Conservation (phyloP, 2,797 vertebrate species). For the Mus minutoides region DNA sequence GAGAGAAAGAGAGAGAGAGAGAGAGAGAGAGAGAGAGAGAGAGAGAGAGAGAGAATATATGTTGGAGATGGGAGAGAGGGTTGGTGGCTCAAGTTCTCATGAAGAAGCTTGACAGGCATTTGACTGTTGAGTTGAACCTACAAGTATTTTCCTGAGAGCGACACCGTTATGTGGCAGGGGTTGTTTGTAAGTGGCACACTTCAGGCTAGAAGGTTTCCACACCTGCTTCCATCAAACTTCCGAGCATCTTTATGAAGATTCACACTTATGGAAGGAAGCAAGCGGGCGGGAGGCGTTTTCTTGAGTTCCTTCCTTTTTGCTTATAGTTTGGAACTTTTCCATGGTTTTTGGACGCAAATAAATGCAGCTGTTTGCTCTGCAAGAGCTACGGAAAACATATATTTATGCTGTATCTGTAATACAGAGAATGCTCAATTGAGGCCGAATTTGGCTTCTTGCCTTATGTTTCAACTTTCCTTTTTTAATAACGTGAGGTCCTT, state of each 20-base stretch:
- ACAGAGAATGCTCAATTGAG: slow-evolving; percentile 79
- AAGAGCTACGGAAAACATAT: slow-evolving; percentile 72
- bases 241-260: slow-evolving; percentile 67
- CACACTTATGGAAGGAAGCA: slow-evolving; percentile 61
- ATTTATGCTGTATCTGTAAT: slow-evolving; percentile 79
- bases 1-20: background rate
- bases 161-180: background rate
- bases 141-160: slow-evolving; percentile 9
- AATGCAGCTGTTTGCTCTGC: slow-evolving; percentile 80
- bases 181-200: slow-evolving; percentile 54
- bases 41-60: background rate
- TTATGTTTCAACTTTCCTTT: slow-evolving; percentile 74
- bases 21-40: background rate
- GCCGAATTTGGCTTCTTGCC: slow-evolving; percentile 57
- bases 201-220: slow-evolving; percentile 48
- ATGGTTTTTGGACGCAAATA: slow-evolving; percentile 78
- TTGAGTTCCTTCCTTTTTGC: slow-evolving; percentile 68
- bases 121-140: slow-evolving; percentile 1
- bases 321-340: slow-evolving; percentile 78
- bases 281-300: slow-evolving; percentile 64
- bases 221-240: slow-evolving; percentile 71
- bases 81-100: background rate
- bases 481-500: slow-evolving; percentile 72
- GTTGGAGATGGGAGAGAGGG: background rate
- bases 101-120: slow-evolving; percentile 16